phyloP scores from a whole-genome alignment of 37 sponge, comb jelly and placozoan species.

The Agelas oroides region DNA sequence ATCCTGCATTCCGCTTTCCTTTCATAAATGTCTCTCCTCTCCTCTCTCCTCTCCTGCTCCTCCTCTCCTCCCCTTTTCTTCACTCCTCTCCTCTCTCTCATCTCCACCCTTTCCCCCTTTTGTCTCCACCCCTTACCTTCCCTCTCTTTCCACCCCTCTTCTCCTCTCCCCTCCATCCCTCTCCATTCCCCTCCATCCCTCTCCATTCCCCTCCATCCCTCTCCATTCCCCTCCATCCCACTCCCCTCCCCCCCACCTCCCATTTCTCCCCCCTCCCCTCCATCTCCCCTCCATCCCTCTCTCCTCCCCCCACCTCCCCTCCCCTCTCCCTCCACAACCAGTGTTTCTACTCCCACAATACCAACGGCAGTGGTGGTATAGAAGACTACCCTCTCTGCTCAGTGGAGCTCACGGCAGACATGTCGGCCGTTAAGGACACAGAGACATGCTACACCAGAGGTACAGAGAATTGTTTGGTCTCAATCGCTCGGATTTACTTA shows the following conservation, averaged over 20 bases:
- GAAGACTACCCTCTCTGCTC: constrained; percentile 73
- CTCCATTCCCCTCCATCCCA: no score
- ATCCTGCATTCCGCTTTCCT: no score
- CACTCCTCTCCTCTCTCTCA: no score
- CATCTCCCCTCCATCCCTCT: neutral
- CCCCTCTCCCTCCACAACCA: neutral
- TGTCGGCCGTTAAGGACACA: constrained; percentile 49
- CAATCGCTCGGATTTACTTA: neutral
- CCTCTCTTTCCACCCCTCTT: neutral
- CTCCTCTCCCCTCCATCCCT: neutral
- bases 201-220: no score
- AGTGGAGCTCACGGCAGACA: constrained; percentile 63
- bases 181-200: no score
- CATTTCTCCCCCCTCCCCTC: no score
- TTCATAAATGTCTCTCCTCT: no score
- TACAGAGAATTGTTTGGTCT: constrained; percentile 8
- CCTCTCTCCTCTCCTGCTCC: no score
- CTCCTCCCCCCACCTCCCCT: neutral
- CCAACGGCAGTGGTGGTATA: neutral
- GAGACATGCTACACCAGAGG: constrained; percentile 72
- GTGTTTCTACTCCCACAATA: constrained; percentile 56
- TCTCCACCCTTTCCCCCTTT: neutral
- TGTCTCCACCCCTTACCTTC: no score
- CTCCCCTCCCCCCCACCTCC: no score
- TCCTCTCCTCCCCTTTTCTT: no score